Percentiles rank a stretch among this genome's conserved stretches.
Conservation (phyloP, 2,888 invertebrate genomes). For the Creontiades dilutus region DNA sequence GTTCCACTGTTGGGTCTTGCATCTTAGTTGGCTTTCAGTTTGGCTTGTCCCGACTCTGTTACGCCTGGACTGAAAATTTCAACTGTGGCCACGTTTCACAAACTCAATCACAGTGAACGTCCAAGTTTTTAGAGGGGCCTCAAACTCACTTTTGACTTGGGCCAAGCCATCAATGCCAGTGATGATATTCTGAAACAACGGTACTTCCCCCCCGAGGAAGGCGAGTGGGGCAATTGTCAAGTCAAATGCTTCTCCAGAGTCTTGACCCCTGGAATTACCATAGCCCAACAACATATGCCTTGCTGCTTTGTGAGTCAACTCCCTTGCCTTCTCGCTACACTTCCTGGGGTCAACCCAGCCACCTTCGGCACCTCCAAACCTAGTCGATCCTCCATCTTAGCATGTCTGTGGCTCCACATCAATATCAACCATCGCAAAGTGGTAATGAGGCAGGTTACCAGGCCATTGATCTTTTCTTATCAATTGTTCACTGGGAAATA, state of each 20-base stretch:
- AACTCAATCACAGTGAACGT: not conserved
- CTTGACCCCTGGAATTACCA: slow-evolving; percentile 70
- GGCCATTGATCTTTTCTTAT: too few relatives aligned
- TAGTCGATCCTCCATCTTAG: not conserved
- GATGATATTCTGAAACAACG: slow-evolving; percentile 66
- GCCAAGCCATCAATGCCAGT: slow-evolving; percentile 6
- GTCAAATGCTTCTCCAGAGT: slow-evolving; percentile 64
- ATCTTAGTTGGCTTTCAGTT: too few relatives aligned
- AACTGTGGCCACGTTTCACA: too few relatives aligned
- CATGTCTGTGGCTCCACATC: not conserved
- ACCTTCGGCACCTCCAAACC: slow-evolving; percentile 56
- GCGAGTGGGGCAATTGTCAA: slow-evolving; percentile 66
- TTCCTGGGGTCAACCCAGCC: slow-evolving; percentile 67
- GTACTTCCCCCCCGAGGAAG: slow-evolving; percentile 48
- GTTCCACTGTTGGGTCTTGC: too few relatives aligned
- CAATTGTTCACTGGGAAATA: too few relatives aligned
- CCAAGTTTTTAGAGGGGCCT: not conserved
- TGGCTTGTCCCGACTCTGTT: too few relatives aligned
- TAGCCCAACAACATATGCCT: slow-evolving; percentile 68
- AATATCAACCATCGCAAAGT: too few relatives aligned
- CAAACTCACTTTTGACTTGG: slow-evolving; percentile 52
- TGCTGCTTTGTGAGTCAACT: slow-evolving; percentile 71
- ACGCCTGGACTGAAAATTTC: too few relatives aligned
- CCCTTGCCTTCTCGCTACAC: slow-evolving; percentile 57
- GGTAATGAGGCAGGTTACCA: too few relatives aligned